phyloP scores from a whole-genome alignment of 2,888 invertebrate genomes.

The Sesamia inferens region DNA sequence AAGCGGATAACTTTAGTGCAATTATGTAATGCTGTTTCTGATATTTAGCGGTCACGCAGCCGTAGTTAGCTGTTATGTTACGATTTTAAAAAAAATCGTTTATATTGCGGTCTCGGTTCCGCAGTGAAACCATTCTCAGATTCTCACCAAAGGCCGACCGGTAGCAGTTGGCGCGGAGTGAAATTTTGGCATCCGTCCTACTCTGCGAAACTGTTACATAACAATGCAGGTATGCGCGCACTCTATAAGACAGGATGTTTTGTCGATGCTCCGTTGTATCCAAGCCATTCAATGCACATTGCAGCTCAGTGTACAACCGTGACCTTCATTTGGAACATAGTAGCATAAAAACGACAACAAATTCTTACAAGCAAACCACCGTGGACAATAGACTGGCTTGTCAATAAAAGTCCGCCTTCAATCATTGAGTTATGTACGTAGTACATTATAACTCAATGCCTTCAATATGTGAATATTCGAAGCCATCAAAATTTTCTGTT shows the following conservation, averaged over 20 bases:
- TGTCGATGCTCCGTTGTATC: slow-evolving; percentile 61
- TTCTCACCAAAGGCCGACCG: slow-evolving; percentile 60
- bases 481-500: slow-evolving; percentile 23
- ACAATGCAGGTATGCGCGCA: slow-evolving; percentile 83
- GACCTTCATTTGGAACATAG: slow-evolving; percentile 47
- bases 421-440: too few species aligned
- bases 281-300: slow-evolving; percentile 41
- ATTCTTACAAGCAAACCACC: slow-evolving; percentile 34
- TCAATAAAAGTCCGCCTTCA: slow-evolving; percentile 26
- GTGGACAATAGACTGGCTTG: slow-evolving; percentile 29
- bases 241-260: slow-evolving; percentile 66
- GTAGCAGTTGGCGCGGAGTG: slow-evolving; percentile 71
- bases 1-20: slow-evolving; percentile 56
- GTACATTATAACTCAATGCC: too few species aligned
- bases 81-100: slow-evolving; percentile 44
- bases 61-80: slow-evolving; percentile 40
- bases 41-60: slow-evolving; percentile 50
- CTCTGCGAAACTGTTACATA: slow-evolving; percentile 85
- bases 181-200: slow-evolving; percentile 84
- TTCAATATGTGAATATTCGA: slow-evolving; percentile 1
- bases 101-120: slow-evolving; percentile 57
- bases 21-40: slow-evolving; percentile 56
- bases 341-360: slow-evolving; percentile 23
- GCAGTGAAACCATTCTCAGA: slow-evolving; percentile 58
- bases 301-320: slow-evolving; percentile 32